Base-by-base conservation (phyloP, 2,888 invertebrate genomes). In the Drosophila setosimentum region DNA sequence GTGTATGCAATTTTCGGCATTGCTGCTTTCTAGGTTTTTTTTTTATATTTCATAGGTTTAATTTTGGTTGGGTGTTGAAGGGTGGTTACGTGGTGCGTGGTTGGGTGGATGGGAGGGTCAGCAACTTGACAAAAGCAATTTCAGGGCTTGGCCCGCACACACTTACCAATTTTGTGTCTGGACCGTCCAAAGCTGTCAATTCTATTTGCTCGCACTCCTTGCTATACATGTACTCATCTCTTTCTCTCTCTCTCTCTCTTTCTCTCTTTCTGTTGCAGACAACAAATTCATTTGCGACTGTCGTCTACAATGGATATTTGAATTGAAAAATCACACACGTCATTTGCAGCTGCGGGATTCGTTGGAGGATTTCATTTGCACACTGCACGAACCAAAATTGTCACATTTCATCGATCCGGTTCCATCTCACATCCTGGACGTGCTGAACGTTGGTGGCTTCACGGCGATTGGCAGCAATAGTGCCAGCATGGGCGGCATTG, bases 221-320 rank as follows among this genome's bases (percentile, higher is more conserved):
- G 30, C 51, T 54, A 50, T 51, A 45, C 10, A 40, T n/a, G 6
- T 58, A 76, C 59, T 73, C 57, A 75, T 60, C 33, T 54, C 37
- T n/a, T 21, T 24, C 51, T 48, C 29, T 21, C 8, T 3, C n/a
- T n/a, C 2, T n/a, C 51, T 45, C 55, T 71, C 63, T 68, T 29
- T 60, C 45, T 63, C 45, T 48, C 57, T 70, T 51, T 73, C 62
- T 70, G 76, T 73, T 89, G 59, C 96, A 97, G 97, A 96, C 88
- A 97, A 97, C 94, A 95, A 95, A 92, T 96, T 97, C 93, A 94
- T 95, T 84, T 97, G 97, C 93, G 97, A 97, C 94, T 97, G 97
- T 93, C 95, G 96, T 80, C 94, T 97, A 82, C 95, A 95, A 82
- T 97, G 97, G 97, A 95, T 97, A 93, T 96, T 96, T 93, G 94